Evolutionary conservation across 2,113 vertebrate genomes (phyloP).

Genomic region (Panurus biarmicus): DNA sequence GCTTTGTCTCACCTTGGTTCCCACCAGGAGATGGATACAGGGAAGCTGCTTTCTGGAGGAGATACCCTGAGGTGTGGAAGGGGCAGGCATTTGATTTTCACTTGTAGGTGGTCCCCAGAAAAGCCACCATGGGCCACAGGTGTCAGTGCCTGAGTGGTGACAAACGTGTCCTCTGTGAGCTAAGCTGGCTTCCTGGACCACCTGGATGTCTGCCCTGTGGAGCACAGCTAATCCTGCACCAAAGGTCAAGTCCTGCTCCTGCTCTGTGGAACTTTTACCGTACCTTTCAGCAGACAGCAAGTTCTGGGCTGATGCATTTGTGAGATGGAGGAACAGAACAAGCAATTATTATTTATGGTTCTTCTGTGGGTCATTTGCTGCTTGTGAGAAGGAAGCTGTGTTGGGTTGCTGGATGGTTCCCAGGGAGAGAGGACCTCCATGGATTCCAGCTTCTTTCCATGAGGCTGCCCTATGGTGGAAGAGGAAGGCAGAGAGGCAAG

Average conservation of each 20-base stretch:
- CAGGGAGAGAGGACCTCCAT: neutral
- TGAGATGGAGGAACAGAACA: neutral
- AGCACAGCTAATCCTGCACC: neutral
- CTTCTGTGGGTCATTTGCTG: accelerated
- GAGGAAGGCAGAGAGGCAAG: neutral
- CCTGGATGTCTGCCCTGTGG: neutral
- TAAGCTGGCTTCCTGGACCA: neutral
- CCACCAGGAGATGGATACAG: neutral
- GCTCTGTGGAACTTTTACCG: accelerated
- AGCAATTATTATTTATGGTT: neutral
- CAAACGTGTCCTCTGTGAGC: neutral
- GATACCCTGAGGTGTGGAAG: neutral
- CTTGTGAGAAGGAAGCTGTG: neutral
- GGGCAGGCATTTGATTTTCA: neutral
- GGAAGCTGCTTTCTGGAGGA: neutral
- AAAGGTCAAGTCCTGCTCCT: neutral
- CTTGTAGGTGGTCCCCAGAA: neutral
- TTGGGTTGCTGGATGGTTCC: neutral
- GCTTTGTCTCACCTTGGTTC: neutral
- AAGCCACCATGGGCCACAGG: neutral
- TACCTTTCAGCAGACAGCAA: neutral
- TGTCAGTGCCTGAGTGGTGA: neutral
- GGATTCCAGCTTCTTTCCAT: neutral
- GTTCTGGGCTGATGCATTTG: neutral
- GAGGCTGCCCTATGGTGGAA: neutral